These are phyloP conservation scores for Drosophila willistoni DNA, from an alignment of 1,140 invertebrate species.

Conservation along the genomic window DNA sequence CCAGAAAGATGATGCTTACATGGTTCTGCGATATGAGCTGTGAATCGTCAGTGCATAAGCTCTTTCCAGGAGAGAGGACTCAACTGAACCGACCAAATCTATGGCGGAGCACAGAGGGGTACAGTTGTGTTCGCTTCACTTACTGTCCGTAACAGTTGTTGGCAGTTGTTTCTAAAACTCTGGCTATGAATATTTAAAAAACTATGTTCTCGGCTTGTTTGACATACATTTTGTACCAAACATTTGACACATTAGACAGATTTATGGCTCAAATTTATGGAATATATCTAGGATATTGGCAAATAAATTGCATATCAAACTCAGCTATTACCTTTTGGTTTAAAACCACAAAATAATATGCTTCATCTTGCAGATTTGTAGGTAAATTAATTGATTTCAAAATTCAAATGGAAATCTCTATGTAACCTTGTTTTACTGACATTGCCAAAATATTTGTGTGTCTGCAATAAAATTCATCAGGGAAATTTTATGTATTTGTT, in stretches of 20 bases:
- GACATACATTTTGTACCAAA: background rate
- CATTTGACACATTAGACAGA: slow-evolving; percentile 1
- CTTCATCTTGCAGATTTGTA: no score
- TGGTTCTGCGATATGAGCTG: slow-evolving; percentile 39
- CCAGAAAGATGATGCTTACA: slow-evolving; percentile 16
- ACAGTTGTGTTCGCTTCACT: slow-evolving; percentile 6
- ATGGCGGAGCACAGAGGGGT: background rate
- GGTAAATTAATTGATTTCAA: no score
- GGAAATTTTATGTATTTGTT: no score
- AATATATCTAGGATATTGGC: background rate
- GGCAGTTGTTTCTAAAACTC: background rate
- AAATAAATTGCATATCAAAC: background rate
- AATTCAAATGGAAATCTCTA: no score
- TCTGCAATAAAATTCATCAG: no score
- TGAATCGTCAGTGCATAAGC: slow-evolving; percentile 23
- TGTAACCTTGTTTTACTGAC: no score
- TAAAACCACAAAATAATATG: no score
- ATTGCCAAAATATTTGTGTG: no score
- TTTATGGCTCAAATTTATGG: background rate
- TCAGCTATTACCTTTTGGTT: no score
- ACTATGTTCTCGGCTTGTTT: background rate
- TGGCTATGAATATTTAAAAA: slow-evolving; percentile 4
- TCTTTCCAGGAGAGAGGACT: background rate
- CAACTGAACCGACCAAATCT: background rate
- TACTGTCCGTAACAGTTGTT: background rate